Evolutionary conservation across 1,140 invertebrate species (phyloP).

Genomic region (Parasteatoda tepidariorum): DNA sequence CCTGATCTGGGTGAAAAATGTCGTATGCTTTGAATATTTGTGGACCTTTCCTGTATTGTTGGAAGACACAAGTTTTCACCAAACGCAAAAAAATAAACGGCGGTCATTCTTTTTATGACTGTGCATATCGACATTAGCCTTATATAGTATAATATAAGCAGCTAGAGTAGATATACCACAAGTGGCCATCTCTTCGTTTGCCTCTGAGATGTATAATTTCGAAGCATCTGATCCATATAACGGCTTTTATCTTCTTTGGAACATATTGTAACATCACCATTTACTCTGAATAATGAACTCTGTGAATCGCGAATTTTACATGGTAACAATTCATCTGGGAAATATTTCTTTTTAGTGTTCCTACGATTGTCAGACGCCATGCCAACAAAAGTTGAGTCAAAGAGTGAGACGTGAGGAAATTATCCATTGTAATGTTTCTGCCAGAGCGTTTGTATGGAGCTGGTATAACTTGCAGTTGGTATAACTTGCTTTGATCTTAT

Average conservation of each 20-base stretch:
- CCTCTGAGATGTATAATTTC: conserved; percentile 65
- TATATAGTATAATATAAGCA: not conserved
- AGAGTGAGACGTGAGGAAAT: conserved; percentile 46
- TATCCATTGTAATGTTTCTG: conserved; percentile 56
- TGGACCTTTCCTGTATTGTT: not conserved
- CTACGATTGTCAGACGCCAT: conserved; percentile 55
- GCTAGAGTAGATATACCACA: conserved; percentile 49
- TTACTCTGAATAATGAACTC: conserved; percentile 31
- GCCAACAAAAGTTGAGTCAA: conserved; percentile 27
- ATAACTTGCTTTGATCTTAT: conserved; percentile 10
- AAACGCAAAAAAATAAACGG: not conserved
- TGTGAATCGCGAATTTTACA: conserved; percentile 15
- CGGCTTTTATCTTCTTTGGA: conserved; percentile 62
- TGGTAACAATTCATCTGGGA: conserved; percentile 36
- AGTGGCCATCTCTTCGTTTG: conserved; percentile 68
- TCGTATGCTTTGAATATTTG: not conserved
- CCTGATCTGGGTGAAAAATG: not conserved
- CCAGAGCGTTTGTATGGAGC: too few relatives aligned
- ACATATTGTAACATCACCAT: conserved; percentile 45
- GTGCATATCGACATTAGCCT: not conserved
- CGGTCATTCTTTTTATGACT: not conserved
- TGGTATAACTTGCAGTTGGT: not conserved
- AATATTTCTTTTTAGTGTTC: conserved; percentile 59
- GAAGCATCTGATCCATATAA: conserved; percentile 68
- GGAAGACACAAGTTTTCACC: not conserved